Percentiles rank a stretch among this genome's conserved stretches.
These are phyloP conservation scores for Rhaphigaster nebulosa DNA, from an alignment of 2,888 invertebrate genomes.

Conservation along the genomic window DNA sequence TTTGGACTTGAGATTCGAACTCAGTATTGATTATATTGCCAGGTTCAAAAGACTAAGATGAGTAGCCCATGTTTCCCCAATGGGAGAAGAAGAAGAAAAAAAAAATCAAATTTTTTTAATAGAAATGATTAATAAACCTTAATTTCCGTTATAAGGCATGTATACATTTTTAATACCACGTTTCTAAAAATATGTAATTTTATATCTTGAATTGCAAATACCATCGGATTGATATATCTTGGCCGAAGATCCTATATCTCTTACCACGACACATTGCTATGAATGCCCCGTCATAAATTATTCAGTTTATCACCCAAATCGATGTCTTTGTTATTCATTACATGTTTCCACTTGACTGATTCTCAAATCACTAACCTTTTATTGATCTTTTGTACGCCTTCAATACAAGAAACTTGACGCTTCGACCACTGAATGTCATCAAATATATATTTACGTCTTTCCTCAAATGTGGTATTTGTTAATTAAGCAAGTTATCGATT, in stretches of 20 bases:
- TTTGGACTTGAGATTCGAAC: too few species aligned
- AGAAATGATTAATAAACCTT: too few species aligned
- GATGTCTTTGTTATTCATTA: slow-evolving; percentile 5
- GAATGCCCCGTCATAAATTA: not conserved
- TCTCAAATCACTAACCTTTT: not conserved
- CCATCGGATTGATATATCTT: not conserved
- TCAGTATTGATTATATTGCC: too few species aligned
- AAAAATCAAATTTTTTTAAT: too few species aligned
- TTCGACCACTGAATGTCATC: not conserved
- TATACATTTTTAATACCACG: not conserved
- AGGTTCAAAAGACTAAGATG: too few species aligned
- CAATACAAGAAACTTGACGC: not conserved
- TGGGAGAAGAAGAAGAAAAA: too few species aligned
- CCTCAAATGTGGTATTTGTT: not conserved
- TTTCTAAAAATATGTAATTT: not conserved
- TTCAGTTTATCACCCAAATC: slow-evolving; percentile 17
- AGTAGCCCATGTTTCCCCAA: too few species aligned
- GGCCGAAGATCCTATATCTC: not conserved
- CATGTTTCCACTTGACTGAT: not conserved
- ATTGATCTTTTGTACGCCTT: not conserved
- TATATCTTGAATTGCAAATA: not conserved
- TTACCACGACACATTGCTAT: not conserved
- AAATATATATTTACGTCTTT: not conserved
- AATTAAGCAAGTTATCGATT: not conserved
- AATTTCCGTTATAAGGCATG: not conserved